Conservation (phyloP, 2,888 invertebrate species). For the Choreutis nemorana region DNA sequence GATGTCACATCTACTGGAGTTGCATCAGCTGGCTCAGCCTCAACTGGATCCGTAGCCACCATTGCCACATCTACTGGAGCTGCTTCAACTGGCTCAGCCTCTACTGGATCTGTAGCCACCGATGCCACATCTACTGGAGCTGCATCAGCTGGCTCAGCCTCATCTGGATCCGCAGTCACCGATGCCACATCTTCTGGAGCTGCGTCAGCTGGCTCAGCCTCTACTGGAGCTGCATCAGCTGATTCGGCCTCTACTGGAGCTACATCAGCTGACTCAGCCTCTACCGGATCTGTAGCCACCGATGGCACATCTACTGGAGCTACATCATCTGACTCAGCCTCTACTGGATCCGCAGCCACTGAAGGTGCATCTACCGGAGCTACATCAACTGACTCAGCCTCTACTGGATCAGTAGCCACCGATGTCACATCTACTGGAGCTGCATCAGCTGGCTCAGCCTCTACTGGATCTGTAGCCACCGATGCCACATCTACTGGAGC, state of each 20-base stretch:
- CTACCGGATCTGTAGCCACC: conserved; percentile 3
- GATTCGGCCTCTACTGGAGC: too few relatives aligned
- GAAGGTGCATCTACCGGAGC: conserved; percentile 4
- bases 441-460: not conserved
- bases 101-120: conserved; percentile 1
- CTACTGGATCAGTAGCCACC: not conserved
- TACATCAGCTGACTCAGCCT: conserved; percentile 2
- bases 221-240: conserved; percentile 2
- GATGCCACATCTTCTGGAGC: conserved; percentile 5
- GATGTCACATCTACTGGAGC: not conserved
- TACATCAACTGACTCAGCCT: conserved; percentile 1
- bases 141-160: too few relatives aligned
- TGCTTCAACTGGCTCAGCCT: not conserved
- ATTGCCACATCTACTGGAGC: too few relatives aligned
- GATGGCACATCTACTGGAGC: conserved; percentile 16
- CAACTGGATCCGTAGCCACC: not conserved
- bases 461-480: not conserved
- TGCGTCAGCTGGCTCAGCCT: too few relatives aligned
- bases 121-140: conserved; percentile 3
- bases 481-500: not conserved
- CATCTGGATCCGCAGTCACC: conserved; percentile 5
- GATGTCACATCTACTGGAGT: not conserved
- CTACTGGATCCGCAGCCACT: conserved; percentile 3
- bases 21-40: not conserved
- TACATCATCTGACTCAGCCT: conserved; percentile 20